A percentile compares a stretch with the other conserved stretches of the same genome.
Conservation (phyloP, 2,113 vertebrate species). For the Holacanthus passer region DNA sequence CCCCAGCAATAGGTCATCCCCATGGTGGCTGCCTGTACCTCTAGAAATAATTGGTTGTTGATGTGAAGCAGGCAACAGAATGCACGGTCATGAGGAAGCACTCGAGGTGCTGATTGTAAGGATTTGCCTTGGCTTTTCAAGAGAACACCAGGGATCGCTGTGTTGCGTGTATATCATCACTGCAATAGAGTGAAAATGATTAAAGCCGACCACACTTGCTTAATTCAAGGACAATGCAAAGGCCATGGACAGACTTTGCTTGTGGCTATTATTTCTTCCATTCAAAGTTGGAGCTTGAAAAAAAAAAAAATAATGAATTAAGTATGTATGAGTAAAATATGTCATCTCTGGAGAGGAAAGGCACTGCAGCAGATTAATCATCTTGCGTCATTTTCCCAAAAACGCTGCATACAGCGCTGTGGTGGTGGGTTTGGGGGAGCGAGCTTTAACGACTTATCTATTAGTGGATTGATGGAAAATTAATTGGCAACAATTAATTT, state of each 20-base stretch:
- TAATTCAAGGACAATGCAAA: neutral
- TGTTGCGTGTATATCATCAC: neutral
- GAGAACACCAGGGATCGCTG: conserved; percentile 16
- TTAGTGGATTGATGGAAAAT: neutral
- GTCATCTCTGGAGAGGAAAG: neutral
- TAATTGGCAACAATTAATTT: neutral
- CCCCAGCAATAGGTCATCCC: conserved; percentile 11
- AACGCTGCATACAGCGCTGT: neutral
- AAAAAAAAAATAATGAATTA: neutral
- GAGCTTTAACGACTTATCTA: neutral
- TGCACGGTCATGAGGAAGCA: conserved; percentile 41
- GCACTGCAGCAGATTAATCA: neutral
- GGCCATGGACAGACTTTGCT: neutral
- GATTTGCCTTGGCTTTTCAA: conserved; percentile 28
- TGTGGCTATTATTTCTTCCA: neutral
- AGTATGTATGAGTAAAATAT: neutral
- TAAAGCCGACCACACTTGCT: neutral
- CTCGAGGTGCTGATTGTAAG: conserved; percentile 33
- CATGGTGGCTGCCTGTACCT: conserved; percentile 8
- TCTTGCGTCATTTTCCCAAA: neutral
- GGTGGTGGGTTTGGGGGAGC: neutral
- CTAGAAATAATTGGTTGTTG: conserved; percentile 58
- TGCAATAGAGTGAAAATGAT: neutral
- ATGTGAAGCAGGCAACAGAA: conserved; percentile 14
- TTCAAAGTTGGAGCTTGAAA: neutral